Percentiles rank a stretch among this genome's conserved stretches.
These are phyloP conservation scores for Tetropium fuscum DNA, from an alignment of 2,888 invertebrate species.

Conservation along the genomic window DNA sequence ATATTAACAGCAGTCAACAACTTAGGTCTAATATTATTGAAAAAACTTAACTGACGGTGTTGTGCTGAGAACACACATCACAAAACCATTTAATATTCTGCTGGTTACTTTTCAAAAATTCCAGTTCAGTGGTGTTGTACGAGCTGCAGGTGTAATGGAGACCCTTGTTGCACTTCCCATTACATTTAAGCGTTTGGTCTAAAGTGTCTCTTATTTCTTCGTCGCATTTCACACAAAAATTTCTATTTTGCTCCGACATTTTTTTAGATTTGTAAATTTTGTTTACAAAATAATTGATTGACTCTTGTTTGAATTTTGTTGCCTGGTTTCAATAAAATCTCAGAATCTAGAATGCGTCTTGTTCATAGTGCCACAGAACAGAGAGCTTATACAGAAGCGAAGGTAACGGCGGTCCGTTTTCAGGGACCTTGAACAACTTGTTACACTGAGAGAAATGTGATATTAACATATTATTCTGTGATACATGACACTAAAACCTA, in stretches of 20 bases:
- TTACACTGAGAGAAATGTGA: too few species aligned
- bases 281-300: constrained; percentile 26
- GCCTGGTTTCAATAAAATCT: too few species aligned
- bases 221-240: constrained; percentile 54
- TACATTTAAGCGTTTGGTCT: constrained; percentile 49
- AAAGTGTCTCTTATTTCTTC: constrained; percentile 38
- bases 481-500: too few species aligned
- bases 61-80: constrained; percentile 44
- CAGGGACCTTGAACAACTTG: too few species aligned
- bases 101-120: constrained; percentile 49
- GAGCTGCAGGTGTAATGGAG: constrained; percentile 51
- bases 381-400: too few species aligned
- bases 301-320: too few species aligned
- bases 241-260: constrained; percentile 48
- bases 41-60: constrained; percentile 3
- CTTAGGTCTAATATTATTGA: neutral
- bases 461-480: too few species aligned
- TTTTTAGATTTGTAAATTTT: constrained; percentile 32
- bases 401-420: too few species aligned
- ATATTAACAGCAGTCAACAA: constrained; percentile 13
- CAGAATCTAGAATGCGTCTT: too few species aligned
- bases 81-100: constrained; percentile 52
- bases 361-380: too few species aligned
- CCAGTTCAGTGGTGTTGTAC: constrained; percentile 47
- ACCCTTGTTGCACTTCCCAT: constrained; percentile 47